Percentiles rank a stretch among this genome's conserved stretches.
Conservation (phyloP, 2,888 invertebrate species). For the Tetragonula carbonaria region DNA sequence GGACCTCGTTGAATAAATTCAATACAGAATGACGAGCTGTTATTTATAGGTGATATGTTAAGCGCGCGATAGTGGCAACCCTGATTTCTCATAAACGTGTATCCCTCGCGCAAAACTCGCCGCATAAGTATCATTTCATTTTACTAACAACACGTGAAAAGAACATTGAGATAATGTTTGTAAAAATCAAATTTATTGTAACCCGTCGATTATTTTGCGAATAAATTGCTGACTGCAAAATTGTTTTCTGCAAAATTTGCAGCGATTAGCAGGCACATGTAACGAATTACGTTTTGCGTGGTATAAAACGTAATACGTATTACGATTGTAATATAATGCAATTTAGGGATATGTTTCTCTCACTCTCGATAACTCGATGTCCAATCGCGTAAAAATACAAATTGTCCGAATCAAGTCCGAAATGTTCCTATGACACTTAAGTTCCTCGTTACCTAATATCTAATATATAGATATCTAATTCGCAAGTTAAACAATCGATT, state of each 20-base stretch:
- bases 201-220: too few species aligned
- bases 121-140: background rate
- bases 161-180: too few species aligned
- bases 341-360: constrained; percentile 14
- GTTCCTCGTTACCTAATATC: too few species aligned
- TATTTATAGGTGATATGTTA: constrained; percentile 35
- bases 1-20: constrained; percentile 38
- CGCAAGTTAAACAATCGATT: background rate
- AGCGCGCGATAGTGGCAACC: constrained; percentile 12
- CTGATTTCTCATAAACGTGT: background rate
- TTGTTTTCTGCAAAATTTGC: background rate
- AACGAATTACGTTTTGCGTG: background rate
- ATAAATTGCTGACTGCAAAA: background rate
- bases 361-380: background rate
- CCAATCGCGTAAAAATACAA: too few species aligned
- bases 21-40: constrained; percentile 23
- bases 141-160: background rate
- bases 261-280: background rate
- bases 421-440: background rate
- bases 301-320: background rate
- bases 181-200: background rate
- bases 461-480: background rate
- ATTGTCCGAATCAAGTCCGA: background rate
- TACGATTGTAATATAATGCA: too few species aligned
- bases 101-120: background rate